Percentiles rank a stretch among this genome's conserved stretches.
Evolutionary conservation across 2,888 invertebrate genomes (phyloP).

Genomic region (Oeneis ivallda): DNA sequence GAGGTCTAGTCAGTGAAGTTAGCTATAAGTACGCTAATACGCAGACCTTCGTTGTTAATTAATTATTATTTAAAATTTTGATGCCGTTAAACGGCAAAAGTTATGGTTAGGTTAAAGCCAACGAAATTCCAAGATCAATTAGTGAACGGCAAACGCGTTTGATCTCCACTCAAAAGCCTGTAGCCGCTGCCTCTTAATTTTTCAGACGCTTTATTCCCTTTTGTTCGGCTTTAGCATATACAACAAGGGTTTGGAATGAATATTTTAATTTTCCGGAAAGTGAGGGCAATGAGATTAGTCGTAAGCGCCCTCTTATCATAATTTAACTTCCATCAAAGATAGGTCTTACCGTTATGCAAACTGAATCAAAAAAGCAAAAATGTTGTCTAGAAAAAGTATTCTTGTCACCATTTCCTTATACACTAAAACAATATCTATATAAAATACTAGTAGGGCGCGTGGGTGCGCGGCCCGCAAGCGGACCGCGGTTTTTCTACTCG

Average conservation of each 20-base stretch:
- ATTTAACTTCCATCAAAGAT: background rate
- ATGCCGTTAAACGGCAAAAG: constrained; percentile 31
- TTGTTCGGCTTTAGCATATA: constrained; percentile 72
- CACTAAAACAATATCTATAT: too few relatives aligned
- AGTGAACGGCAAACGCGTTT: constrained; percentile 65
- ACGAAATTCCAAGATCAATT: constrained; percentile 73
- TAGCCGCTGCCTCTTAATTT: constrained; percentile 66
- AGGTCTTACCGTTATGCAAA: background rate
- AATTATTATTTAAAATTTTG: background rate
- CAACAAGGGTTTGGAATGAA: constrained; percentile 65
- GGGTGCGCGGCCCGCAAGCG: too few relatives aligned
- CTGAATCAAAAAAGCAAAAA: background rate
- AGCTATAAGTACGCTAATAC: too few relatives aligned
- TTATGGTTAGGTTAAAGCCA: constrained; percentile 40
- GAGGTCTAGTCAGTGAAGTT: too few relatives aligned
- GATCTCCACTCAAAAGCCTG: constrained; percentile 68
- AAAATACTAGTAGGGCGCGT: too few relatives aligned
- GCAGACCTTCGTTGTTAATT: too few relatives aligned
- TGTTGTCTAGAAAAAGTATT: background rate
- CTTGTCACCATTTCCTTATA: too few relatives aligned
- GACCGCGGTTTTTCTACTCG: too few relatives aligned
- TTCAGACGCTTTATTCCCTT: constrained; percentile 73
- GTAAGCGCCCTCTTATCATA: constrained; percentile 38
- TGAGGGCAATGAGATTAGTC: constrained; percentile 44
- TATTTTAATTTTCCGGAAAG: constrained; percentile 55